Evolutionary conservation across 1,140 invertebrate genomes (phyloP), one percentile per base, ranked within the genome.

Genomic region (Orchestia grillus): DNA sequence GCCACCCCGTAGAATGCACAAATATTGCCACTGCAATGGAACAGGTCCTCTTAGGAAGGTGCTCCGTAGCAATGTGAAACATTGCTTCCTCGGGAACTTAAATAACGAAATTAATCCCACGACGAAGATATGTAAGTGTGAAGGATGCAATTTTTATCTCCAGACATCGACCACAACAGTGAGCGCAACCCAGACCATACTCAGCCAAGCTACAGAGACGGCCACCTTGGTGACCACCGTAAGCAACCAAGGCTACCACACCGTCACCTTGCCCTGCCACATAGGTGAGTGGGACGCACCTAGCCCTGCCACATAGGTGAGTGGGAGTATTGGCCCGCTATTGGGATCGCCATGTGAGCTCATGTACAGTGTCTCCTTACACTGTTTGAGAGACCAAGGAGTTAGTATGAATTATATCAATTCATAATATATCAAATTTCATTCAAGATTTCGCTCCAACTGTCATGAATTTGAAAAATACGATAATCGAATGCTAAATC

Each of bases 201-300:
- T 94, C 3, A 94, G 43, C 23, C 44, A 94, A 40, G 92, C 92
- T 4, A 94, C 92, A 0, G 92, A 44, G 3, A 94, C 92, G 40
- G 92, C 92, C 44, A 94, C 92, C 11, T 47, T 94, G 43, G 92
- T 94, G 43, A 19, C 92, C 44, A 94, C 92, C 43, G 92, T 94
- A 16, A 6, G 28, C 43, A 47, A 94, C 44, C 43, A 94, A 40
- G 92, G 43, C 40, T 94, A 45, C 44, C 92, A 94, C 43, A 94
- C 92, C 8, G 92, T 94, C 92, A 94, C 92, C 92, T 44, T 94
- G 43, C 92, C 92, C 0, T 94, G 92, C 44, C 44, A 94, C 92
- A 94, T 94, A 45, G 92, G 92, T 94, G 44, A 45, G 92, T 94
- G 16, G 88, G 43, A 16, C n/a, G n/a, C n/a, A 94, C 92, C 92